A percentile compares a stretch with the other conserved stretches of the same genome.
These are phyloP conservation scores for Jacana jacana DNA, from an alignment of 2,113 vertebrate species.

Conservation along the genomic window DNA sequence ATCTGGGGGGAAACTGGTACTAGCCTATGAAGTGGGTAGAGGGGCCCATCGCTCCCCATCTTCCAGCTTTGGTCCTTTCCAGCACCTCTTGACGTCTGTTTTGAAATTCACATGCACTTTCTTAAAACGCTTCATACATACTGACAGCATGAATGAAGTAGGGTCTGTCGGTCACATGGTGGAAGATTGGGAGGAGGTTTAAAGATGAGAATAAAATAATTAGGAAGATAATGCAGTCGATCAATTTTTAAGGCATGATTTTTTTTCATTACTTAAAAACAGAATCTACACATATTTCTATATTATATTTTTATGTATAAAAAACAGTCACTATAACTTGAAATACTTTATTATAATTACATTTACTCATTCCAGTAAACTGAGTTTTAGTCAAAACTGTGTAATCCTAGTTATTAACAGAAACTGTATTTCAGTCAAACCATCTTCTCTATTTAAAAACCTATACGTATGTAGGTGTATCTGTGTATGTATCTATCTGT, in stretches of 20 bases:
- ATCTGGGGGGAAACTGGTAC: background rate
- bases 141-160: background rate
- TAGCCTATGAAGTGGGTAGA: background rate
- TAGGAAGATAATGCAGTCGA: background rate
- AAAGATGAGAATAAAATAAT: background rate
- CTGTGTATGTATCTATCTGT: background rate
- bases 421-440: background rate
- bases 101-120: background rate
- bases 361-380: background rate
- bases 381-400: background rate
- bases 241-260: background rate
- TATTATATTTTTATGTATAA: background rate
- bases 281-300: background rate
- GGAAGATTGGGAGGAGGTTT: background rate
- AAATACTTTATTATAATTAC: background rate
- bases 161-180: background rate
- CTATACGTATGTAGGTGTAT: background rate
- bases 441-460: background rate
- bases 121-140: background rate
- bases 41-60: rapidly evolving
- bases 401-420: background rate
- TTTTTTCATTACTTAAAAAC: background rate
- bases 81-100: background rate
- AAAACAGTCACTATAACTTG: background rate
- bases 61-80: background rate